Evolutionary conservation across 2,797 vertebrate genomes (phyloP), one percentile per base, ranked within the genome.

Genomic region (Poecilia gillii): DNA sequence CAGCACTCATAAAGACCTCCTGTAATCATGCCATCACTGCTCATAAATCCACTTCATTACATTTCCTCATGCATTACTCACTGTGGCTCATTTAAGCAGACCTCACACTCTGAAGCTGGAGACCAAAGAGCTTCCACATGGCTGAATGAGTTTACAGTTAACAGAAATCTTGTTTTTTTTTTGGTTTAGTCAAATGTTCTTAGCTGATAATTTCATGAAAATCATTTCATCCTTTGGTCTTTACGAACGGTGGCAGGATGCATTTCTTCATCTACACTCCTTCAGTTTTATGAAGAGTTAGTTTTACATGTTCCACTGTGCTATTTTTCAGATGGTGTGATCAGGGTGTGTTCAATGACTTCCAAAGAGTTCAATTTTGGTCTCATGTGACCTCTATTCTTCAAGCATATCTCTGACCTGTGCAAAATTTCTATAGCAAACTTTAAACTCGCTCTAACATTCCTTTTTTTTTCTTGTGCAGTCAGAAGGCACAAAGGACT

Each of bases 1-100:
- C 93, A 90, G 90, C 87, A 87, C 88, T 93, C 79, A 70, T 92
- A 92, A 94, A 93, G 89, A 85, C 86, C 90, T 64, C 91, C 85
- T 93, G 91, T 92, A 93, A 94, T 93, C 85, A 87, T 90, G 87
- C 90, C 91, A 92, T 91, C 86, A 64, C 89, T 87, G 89, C 90
- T 93, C 90, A 92, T 92, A 93, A 94, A 95, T 93, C 88, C 79
- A 84, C 85, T 89, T 90, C 90, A 92, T 93, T 89, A 92, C 85
- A 90, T 92, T 84, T 88, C 83, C 55, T 77, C 55, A 39, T 85
- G 77, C 87, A 88, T 91, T 88, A 90, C 86, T 90, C 83, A 78
- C 73, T 8, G 78, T 71, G 85, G 62, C 79, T 90, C 86, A 87
- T 90, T 91, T 91, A 84, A 75, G 76, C 78, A 87, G 86, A 89